Base-by-base conservation (phyloP, 2,113 vertebrate species). In the Dasyprocta punctata region DNA sequence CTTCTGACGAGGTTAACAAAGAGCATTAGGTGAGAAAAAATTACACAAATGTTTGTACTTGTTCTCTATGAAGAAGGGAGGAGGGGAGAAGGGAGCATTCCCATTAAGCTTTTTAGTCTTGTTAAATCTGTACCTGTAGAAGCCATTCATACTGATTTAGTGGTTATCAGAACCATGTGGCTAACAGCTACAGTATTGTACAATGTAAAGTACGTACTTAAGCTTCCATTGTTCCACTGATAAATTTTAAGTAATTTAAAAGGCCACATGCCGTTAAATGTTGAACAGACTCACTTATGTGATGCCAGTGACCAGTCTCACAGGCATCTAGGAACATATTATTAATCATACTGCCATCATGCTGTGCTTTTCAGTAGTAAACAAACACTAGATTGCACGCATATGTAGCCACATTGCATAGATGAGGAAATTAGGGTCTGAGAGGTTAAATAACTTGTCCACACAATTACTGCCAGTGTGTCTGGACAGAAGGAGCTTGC, bases 171-270 rank as follows among this genome's bases (percentile, higher is more conserved):
- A 91, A 88, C 17, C 41, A 84, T 2, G 11, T 4, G 30, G 7
- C 0, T 33, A 41, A 75, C 26, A 83, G 10, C 6, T 12, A 86
- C 19, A 73, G 26, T 47, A 14, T 0, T 13, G 13, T 36, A 73
- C 9, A 67, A 92, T 12, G 8, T 24, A 78, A 92, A 86, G 36
- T 22, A 93, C 0, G 5, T 13, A 58, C 47, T 90, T 78, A 54
- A 61, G 36, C 14, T 61, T 90, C 86, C 17, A 38, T 19, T 94
- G 19, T 88, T 93, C 22, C 44, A 44, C 17, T 60, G 12, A 0
- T 60, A 33, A 93, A n/a, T 85, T 95, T 83, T 67, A 89, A 94
- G 71, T 63, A 86, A 96, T 52, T 86, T 20, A 82, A 77, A 92
- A 90, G 56, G 9, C 54, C 71, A 90, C 2, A 20, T 7, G 89